Conservation (phyloP, 2,113 vertebrate genomes). For the Embiotoca jacksoni region DNA sequence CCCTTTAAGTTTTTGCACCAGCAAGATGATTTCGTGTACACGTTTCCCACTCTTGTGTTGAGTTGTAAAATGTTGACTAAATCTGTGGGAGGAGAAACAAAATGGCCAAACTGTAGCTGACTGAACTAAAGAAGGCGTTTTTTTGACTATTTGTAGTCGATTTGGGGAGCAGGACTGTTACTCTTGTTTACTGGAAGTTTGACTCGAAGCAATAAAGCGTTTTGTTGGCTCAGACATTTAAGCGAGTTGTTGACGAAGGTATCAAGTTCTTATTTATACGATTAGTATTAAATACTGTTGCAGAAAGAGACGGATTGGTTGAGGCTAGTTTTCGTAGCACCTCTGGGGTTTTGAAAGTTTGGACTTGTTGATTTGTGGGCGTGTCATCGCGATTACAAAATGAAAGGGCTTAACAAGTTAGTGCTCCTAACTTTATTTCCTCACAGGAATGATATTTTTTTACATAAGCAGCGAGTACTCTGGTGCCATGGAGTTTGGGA, state of each 20-base stretch:
- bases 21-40: conserved; percentile 25
- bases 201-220: conserved; percentile 51
- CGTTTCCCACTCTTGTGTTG: conserved; percentile 34
- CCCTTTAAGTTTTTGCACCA: conserved; percentile 47
- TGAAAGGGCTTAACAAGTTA: conserved; percentile 55
- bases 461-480: conserved; percentile 39
- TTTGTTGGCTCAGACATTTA: conserved; percentile 1
- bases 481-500: conserved; percentile 38
- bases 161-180: conserved; percentile 27
- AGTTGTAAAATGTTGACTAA: conserved; percentile 6
- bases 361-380: conserved; percentile 40
- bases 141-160: conserved; percentile 51
- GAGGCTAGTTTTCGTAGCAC: neutral
- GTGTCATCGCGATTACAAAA: conserved; percentile 17
- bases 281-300: conserved; percentile 8
- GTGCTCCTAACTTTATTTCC: conserved; percentile 54
- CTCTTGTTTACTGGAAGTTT: conserved; percentile 36
- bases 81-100: neutral
- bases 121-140: conserved; percentile 16
- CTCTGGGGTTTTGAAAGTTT: conserved; percentile 20
- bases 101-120: conserved; percentile 40
- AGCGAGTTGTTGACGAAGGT: too few relatives aligned
- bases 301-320: conserved; percentile 13
- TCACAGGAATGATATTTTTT: conserved; percentile 50
- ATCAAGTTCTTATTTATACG: conserved; percentile 4